Evolutionary conservation across 1,140 invertebrate genomes (phyloP).

Genomic region (Apocrypta bakeri): DNA sequence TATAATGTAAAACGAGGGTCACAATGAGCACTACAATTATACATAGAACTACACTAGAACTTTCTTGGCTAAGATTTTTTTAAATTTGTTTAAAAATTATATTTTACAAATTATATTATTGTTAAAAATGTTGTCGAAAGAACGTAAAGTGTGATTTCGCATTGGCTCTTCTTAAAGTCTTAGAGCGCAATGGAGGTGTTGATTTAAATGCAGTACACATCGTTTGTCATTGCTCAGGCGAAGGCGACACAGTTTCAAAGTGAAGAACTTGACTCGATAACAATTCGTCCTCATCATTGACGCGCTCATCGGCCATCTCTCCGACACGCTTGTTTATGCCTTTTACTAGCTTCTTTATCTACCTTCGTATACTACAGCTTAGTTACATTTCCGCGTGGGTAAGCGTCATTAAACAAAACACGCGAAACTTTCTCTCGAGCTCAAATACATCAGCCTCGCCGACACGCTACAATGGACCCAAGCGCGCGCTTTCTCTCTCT

Average conservation of each 20-base stretch:
- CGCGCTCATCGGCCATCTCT: too few relatives aligned
- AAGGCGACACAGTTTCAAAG: not conserved
- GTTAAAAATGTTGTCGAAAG: too few relatives aligned
- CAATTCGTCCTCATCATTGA: not conserved
- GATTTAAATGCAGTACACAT: too few relatives aligned
- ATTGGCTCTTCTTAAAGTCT: too few relatives aligned
- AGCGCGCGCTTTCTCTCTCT: not conserved
- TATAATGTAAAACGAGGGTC: too few relatives aligned
- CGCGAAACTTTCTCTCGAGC: not conserved
- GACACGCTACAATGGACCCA: not conserved
- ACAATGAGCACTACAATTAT: too few relatives aligned
- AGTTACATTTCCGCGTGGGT: slow-evolving; percentile 16
- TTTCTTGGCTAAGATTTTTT: too few relatives aligned
- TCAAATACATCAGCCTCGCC: not conserved
- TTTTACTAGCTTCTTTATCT: not conserved
- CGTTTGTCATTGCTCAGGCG: not conserved
- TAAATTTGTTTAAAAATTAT: too few relatives aligned
- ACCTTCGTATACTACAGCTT: not conserved
- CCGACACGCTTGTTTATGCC: not conserved
- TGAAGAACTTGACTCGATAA: not conserved
- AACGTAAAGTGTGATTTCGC: too few relatives aligned
- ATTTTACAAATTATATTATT: too few relatives aligned
- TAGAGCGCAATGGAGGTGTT: too few relatives aligned
- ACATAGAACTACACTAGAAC: too few relatives aligned
- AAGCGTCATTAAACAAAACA: slow-evolving; percentile 25